Base-by-base conservation (phyloP, 2,113 vertebrate genomes). In the Salvelinus namaycush region DNA sequence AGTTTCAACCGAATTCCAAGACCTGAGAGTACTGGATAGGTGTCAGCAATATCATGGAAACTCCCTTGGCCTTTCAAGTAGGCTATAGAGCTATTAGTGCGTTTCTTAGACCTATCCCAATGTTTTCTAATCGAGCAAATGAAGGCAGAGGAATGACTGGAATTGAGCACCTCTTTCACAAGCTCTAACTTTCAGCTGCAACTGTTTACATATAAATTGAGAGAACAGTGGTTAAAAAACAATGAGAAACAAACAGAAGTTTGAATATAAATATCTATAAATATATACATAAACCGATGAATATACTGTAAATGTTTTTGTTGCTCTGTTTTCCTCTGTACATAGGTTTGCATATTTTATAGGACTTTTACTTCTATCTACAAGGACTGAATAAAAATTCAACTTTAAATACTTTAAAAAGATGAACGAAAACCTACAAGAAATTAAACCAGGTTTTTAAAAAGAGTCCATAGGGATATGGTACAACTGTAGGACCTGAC, bases 281-380 rank as follows among this genome's bases (percentile, higher is more conserved):
- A 92, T 93, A 93, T 93, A 94, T 93, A 94, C 90, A 94, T 93
- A 92, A 92, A 92, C 87, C 77, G 82, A 92, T 93, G 93, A 93
- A 93, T 93, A 94, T 93, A 93, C 89, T 94, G 93, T 94, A 94
- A 89, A 94, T 89, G 82, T 93, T 87, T 88, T 88, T 88, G 90
- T 95, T 96, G 94, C 95, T 97, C 96, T 94, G 95, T 97, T 97
- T 95, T 94, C 95, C 95, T 97, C 96, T 98, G 97, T 99, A 98
- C 95, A 99, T 97, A 99, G 96, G 97, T 99, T 99, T 99, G 94
- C 97, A 98, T 98, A 98, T 98, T 99, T 99, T 99, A 97, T 99
- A 99, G 97, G 96, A 97, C 96, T 99, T 99, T 99, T 98, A 98
- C 97, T 98, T 98, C 96, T 97, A 97, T 96, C 96, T 97, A 97